Base-by-base conservation (phyloP, 2,113 vertebrate genomes). In the Phasianus colchicus region DNA sequence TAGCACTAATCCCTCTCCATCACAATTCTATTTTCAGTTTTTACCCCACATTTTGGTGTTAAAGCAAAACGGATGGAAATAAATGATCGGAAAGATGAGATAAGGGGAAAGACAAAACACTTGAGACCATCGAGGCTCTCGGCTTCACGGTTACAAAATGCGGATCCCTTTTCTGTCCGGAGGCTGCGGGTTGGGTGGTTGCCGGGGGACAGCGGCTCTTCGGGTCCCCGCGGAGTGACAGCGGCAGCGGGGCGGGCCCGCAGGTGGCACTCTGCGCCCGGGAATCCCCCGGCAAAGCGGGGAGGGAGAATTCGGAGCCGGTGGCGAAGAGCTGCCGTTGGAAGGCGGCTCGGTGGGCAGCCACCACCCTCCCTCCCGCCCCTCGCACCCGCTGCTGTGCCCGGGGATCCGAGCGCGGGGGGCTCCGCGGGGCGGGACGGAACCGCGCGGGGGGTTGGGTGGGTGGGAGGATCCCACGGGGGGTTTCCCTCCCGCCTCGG, bases 91-190 rank as follows among this genome's bases (percentile, higher is more conserved):
- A 65, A 54, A 72, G 14, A 22, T 19, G 84, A 71, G 32, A 60
- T 47, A 2, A 17, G 19, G 5, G 40, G 36, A 36, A 24, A 70
- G 11, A 8, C 4, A 48, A 22, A 85, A 65, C 22, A 24, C 2
- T 0, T 0, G 4, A 71, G 43, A 48, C 0, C 12, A 9, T 2
- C 1, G 13, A 43, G 27, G 61, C 27, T 88, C 18, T 45, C 17
- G 6, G 24, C 22, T 34, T 82, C 72, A 20, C 27, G 3, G 3
- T 12, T 38, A 43, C 2, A 1, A 32, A 32, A 22, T 0, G 0
- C 0, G 0, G 40, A 5, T 63, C 32, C 16, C 34, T 5, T 32
- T 67, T 36, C 70, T 38, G 18, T 3, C n/a, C 6, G 19, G 52
- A 58, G 27, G 76, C 50, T 81, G 81, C 13, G 19, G 77, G 77